Base-by-base conservation (phyloP, 2,113 vertebrate species). In the Parus major region DNA sequence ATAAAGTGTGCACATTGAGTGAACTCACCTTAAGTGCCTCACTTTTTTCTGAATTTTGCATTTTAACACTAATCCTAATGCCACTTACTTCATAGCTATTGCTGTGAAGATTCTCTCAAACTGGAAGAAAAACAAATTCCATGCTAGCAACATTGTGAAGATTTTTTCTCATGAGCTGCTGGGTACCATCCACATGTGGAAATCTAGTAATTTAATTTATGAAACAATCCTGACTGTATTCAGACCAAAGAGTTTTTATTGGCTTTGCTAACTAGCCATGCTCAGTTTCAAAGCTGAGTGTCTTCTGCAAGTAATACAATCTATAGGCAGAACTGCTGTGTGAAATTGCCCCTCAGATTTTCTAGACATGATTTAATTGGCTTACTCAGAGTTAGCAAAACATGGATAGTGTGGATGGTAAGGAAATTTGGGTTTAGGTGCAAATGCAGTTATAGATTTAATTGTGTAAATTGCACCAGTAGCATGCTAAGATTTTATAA, bases 131-230 rank as follows among this genome's bases (percentile, higher is more conserved):
- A 27, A 4, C 19, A 64, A 92, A 72, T 63, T 33, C 3, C 16
- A 27, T 15, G 10, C 55, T 90, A 64, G 19, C 8, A 42, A 28
- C 5, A 50, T 46, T 70, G 56, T 83, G 25, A 80, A 44, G 28
- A 61, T 49, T 56, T 76, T 39, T 93, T 83, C 14, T 90, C 35
- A 28, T 61, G 24, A 81, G 35, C 27, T 92, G 12, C 36, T 78
- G 15, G 3, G 15, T 81, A 33, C 14, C 33, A 7, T 24, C 21
- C 14, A 12, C 1, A 1, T 42, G 15, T 0, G 5, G 14, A 84
- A 86, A 75, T 21, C 4, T 29, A 70, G 5, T n/a, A 15, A 60
- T 94, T 95, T 78, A 5, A 21, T 59, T 89, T 64, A 71, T 71
- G 10, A 86, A 91, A 82, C 13, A n/a, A 10, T 52, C 27, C 33